Evolutionary conservation across 2,888 invertebrate genomes (phyloP), one percentile per base, ranked within the genome.

Genomic region (Acanthoscelides obtectus): DNA sequence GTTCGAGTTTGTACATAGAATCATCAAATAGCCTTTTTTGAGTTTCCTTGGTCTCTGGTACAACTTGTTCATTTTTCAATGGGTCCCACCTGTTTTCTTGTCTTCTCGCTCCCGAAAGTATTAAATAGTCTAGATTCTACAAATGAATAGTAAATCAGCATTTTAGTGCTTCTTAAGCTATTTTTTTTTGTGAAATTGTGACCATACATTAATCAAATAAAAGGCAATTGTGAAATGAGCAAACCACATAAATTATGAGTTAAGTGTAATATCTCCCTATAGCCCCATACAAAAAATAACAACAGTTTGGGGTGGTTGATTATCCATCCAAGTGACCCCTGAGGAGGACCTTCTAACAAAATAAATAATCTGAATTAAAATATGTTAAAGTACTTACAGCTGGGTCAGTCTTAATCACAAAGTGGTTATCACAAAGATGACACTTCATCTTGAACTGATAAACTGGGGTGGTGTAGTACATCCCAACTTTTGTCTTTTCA

Each of bases 11-110:
- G 84, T 94, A 99, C 99, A 99, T 99, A 5, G 99, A 93, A 90
- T 99, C 98, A 79, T 96, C 95, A 79, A 95, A 96, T 72, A 99
- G 86, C 72, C 93, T 90, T 79, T 95, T 94, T 80, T 95, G 96
- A 0, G 93, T 91, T 83, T 96, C 94, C 82, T 97, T 96, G 0
- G 97, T 97, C 81, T 96, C 96, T 0, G 96, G 94, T 0, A 96
- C 94, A 72, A 96, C 90, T 83, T 98, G 98, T 68, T 94, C 98
- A 88, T 99, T 98, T 79, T 97, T 93, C 45, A 92, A 91, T 0
- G 99, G 98, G 86, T 99, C 99, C 98, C 99, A 99, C 77, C 99
- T 89, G 84, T 97, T 96, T 85, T 99, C 99, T 85, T 99, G 99
- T 0, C 99, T 87, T 78, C 97, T 89, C 1, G 99, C 99, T 0